Evolutionary conservation across 1,140 invertebrate species (phyloP).

Genomic region (Danaus plexippus): DNA sequence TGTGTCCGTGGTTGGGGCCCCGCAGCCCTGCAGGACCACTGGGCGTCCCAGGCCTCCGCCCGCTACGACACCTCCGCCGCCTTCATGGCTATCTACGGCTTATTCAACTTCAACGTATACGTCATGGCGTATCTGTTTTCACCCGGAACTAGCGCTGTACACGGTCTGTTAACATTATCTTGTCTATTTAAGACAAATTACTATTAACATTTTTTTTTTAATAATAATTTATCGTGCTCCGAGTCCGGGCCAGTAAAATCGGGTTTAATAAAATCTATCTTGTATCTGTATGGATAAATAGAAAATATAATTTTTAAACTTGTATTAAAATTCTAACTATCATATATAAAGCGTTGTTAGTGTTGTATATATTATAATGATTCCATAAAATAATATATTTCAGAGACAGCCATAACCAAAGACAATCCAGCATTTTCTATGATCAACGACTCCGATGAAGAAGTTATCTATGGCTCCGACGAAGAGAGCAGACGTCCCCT

Average conservation of each 20-base stretch:
- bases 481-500: conserved; percentile 86
- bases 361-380: too few relatives aligned
- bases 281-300: too few relatives aligned
- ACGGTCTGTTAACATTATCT: conserved; percentile 78
- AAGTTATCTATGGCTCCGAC: conserved; percentile 95
- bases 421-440: conserved; percentile 98
- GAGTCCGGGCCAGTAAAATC: too few relatives aligned
- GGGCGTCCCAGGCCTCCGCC: conserved; percentile 88
- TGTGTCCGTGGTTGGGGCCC: conserved; percentile 88
- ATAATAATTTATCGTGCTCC: too few relatives aligned
- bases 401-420: conserved; percentile 92
- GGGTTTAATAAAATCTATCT: too few relatives aligned
- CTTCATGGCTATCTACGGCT: conserved; percentile 96
- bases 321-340: too few relatives aligned
- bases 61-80: conserved; percentile 92
- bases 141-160: conserved; percentile 83
- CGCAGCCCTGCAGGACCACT: conserved; percentile 92
- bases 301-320: too few relatives aligned
- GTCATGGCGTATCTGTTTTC: conserved; percentile 96
- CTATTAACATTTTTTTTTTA: too few relatives aligned
- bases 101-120: conserved; percentile 95
- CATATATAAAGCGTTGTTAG: too few relatives aligned
- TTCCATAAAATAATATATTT: conserved; percentile 30
- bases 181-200: conserved; percentile 2
- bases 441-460: conserved; percentile 98